Evolutionary conservation across 2,888 invertebrate species (phyloP).

Genomic region (Nesidiocoris tenuis): DNA sequence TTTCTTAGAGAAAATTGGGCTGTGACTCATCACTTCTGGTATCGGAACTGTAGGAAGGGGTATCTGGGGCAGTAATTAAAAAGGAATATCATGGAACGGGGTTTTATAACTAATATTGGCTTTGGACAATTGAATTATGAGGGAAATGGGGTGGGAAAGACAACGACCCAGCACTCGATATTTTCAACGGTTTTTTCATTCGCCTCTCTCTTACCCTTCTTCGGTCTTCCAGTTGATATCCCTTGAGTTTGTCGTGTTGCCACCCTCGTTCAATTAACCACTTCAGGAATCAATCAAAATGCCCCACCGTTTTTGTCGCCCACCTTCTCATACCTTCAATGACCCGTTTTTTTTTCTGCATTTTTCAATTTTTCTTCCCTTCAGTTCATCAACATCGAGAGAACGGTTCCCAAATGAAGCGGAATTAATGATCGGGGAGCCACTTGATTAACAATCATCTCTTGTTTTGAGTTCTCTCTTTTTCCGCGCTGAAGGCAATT

Average conservation of each 20-base stretch:
- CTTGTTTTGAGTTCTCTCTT: no score
- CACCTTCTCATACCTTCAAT: conserved; percentile 26
- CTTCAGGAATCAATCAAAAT: conserved; percentile 47
- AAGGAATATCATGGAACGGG: conserved; percentile 47
- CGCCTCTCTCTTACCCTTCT: conserved; percentile 12
- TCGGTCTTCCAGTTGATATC: conserved; percentile 23
- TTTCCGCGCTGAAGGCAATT: no score
- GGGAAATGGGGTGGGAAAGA: conserved; percentile 35
- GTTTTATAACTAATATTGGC: conserved; percentile 49
- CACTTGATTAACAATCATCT: conserved; percentile 34
- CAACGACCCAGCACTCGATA: conserved; percentile 39
- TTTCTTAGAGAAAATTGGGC: conserved; percentile 46
- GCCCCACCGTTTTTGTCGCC: conserved; percentile 5
- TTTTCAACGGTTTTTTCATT: conserved; percentile 41
- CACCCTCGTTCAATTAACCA: conserved; percentile 45
- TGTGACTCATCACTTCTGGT: conserved; percentile 16
- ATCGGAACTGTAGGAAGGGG: conserved; percentile 28
- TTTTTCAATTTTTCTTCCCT: conserved; percentile 33
- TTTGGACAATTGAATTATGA: conserved; percentile 49
- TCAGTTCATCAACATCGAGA: conserved; percentile 42
- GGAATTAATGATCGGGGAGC: conserved; percentile 34
- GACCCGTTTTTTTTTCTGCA: conserved; percentile 21
- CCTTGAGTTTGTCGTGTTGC: conserved; percentile 35
- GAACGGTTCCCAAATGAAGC: conserved; percentile 37
- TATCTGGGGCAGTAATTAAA: conserved; percentile 45